Percentiles rank a stretch among this genome's conserved stretches.
phyloP scores from a whole-genome alignment of 1,140 invertebrate genomes.

The Brachionus rotundiformis region DNA sequence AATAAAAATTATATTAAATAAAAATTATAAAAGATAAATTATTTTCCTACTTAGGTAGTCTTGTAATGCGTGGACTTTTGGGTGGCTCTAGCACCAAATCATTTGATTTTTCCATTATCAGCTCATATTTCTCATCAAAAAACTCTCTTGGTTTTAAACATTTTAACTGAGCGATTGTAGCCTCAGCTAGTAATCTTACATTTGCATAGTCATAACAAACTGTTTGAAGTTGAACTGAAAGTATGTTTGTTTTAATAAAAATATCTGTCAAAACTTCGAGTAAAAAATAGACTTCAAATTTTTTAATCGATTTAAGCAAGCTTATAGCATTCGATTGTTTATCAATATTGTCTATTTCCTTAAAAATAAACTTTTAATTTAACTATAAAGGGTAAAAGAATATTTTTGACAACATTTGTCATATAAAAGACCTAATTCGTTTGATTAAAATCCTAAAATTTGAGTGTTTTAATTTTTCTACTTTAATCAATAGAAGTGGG shows the following conservation, averaged over 20 bases:
- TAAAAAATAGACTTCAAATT: neutral
- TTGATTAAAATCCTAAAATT: neutral
- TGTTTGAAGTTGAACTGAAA: neutral
- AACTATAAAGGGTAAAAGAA: neutral
- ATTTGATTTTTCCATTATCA: neutral
- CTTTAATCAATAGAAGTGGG: too few relatives aligned
- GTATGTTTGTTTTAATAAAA: neutral
- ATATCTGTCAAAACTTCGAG: neutral
- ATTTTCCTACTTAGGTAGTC: constrained; percentile 17
- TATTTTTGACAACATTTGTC: neutral
- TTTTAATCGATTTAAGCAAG: neutral
- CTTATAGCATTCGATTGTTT: neutral
- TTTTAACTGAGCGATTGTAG: neutral
- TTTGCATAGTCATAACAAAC: constrained; percentile 6
- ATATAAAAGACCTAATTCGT: neutral
- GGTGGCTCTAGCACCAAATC: constrained; percentile 20
- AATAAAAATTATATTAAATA: constrained; percentile 4
- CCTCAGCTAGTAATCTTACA: constrained; percentile 15
- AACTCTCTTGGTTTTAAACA: neutral
- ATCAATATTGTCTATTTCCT: neutral
- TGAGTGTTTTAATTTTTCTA: too few relatives aligned
- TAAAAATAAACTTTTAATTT: neutral
- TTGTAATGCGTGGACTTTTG: neutral
- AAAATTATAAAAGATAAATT: neutral
- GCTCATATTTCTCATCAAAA: constrained; percentile 1